These are phyloP conservation scores for Sarcophaga carnaria DNA, from an alignment of 2,888 invertebrate species.

Conservation along the genomic window DNA sequence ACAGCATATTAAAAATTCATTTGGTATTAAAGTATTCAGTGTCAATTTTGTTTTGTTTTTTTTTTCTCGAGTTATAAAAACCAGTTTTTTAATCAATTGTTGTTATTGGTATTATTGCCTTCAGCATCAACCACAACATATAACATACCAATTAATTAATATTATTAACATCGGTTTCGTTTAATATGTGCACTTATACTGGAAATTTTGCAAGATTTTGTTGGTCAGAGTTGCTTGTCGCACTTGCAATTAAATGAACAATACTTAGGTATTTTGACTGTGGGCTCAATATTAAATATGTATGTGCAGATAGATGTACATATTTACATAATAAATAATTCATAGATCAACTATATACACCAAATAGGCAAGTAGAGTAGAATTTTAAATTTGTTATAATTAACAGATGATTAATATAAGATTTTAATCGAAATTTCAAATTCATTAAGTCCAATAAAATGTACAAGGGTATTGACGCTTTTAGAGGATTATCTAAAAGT, in stretches of 20 bases:
- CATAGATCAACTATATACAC: too few relatives aligned
- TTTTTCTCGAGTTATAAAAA: not conserved
- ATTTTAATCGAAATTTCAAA: too few relatives aligned
- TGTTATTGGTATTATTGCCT: not conserved
- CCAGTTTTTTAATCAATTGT: not conserved
- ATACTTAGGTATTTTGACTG: not conserved
- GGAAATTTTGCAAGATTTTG: not conserved
- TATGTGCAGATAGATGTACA: too few relatives aligned
- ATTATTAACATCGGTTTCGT: not conserved
- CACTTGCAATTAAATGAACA: not conserved
- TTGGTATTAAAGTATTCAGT: constrained; percentile 44
- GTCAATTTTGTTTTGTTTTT: constrained; percentile 30
- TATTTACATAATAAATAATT: too few relatives aligned
- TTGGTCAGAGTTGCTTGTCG: not conserved
- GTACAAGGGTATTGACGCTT: too few relatives aligned
- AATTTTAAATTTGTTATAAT: too few relatives aligned
- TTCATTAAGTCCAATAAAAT: too few relatives aligned
- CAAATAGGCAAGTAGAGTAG: too few relatives aligned
- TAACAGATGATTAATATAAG: too few relatives aligned
- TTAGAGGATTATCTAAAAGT: too few relatives aligned
- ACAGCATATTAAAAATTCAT: constrained; percentile 54
- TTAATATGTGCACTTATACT: not conserved
- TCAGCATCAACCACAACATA: not conserved
- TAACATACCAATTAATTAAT: not conserved
- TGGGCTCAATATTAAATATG: too few relatives aligned